Evolutionary conservation across 2,113 vertebrate species (phyloP).

Genomic region (Petrocephalus microphthalmus): DNA sequence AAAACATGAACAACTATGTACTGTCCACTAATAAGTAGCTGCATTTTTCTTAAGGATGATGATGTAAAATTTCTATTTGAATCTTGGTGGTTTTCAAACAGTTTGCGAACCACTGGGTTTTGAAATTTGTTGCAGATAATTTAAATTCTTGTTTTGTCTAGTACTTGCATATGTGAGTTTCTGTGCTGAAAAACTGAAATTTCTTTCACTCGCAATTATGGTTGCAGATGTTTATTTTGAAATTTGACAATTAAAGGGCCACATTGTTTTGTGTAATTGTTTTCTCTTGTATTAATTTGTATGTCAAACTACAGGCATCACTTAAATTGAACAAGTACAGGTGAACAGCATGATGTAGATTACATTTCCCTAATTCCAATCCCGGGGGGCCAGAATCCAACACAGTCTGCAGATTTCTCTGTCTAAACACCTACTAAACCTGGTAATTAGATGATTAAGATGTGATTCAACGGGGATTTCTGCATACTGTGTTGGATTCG

Average conservation of each 20-base stretch:
- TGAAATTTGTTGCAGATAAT: not conserved
- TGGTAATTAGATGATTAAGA: not conserved
- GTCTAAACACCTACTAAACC: not conserved
- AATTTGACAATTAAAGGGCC: conserved; percentile 16
- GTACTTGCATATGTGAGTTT: not conserved
- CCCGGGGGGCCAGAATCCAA: not conserved
- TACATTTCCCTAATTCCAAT: not conserved
- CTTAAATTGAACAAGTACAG: not conserved
- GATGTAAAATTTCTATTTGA: not conserved
- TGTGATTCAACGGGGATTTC: not conserved
- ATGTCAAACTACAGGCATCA: not conserved
- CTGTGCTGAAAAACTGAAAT: not conserved
- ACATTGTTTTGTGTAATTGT: conserved; percentile 1
- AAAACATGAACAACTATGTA: not conserved
- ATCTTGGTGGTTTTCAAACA: not conserved
- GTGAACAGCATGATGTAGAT: not conserved
- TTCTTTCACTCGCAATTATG: not conserved
- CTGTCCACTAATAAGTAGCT: not conserved
- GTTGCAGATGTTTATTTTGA: conserved; percentile 1
- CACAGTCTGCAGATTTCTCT: not conserved
- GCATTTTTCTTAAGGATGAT: not conserved
- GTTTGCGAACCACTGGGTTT: not conserved
- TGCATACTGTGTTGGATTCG: not conserved
- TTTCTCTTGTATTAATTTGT: not conserved
- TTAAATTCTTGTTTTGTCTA: not conserved